These are phyloP conservation scores for Oxystoma pomonae DNA, from an alignment of 2,888 invertebrate species.

Conservation along the genomic window DNA sequence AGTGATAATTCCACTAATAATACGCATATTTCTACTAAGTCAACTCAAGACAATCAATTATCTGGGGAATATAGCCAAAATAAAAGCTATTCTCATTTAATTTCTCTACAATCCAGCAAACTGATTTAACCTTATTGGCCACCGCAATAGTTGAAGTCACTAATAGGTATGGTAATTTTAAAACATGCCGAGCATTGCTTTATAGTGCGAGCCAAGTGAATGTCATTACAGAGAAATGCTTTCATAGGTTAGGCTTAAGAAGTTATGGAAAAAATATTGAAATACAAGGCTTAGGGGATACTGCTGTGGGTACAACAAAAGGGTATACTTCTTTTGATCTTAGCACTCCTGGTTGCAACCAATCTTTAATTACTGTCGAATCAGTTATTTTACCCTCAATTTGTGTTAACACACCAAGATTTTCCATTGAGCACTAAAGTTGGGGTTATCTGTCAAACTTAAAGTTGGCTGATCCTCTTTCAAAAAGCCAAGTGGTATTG, in stretches of 20 bases:
- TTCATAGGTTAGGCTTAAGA: background rate
- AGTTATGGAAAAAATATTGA: background rate
- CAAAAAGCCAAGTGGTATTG: background rate
- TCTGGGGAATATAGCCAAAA: background rate
- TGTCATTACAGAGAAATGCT: background rate
- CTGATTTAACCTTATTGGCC: background rate
- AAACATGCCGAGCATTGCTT: background rate
- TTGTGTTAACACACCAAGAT: background rate
- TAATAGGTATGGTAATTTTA: background rate
- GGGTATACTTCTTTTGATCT: background rate
- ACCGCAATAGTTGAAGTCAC: background rate
- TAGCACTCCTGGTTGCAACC: background rate
- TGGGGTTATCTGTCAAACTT: background rate
- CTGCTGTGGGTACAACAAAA: background rate
- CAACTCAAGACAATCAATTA: background rate
- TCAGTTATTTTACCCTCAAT: conserved; percentile 1
- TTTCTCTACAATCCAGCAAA: background rate
- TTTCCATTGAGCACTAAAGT: background rate
- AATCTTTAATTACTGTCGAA: background rate
- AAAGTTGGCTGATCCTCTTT: background rate
- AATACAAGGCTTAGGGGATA: background rate
- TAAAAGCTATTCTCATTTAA: background rate
- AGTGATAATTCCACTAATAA: too few species aligned
- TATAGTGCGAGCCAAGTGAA: background rate
- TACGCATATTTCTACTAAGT: background rate